phyloP scores from a whole-genome alignment of 2,113 vertebrate genomes.

The Lutjanus erythropterus region DNA sequence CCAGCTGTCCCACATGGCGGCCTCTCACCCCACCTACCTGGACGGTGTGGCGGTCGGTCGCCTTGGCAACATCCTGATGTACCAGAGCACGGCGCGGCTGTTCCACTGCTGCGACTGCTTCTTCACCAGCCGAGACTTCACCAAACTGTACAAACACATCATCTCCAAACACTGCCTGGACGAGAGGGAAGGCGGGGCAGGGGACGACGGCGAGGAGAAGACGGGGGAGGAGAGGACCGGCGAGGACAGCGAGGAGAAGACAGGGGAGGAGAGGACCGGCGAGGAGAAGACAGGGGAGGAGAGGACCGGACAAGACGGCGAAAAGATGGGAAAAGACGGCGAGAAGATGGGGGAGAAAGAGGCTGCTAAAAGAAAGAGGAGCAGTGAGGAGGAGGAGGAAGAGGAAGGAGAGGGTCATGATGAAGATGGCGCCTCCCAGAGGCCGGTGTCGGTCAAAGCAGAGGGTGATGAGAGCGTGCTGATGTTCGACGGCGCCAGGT shows the following conservation, averaged over 20 bases:
- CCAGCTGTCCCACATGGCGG: constrained; percentile 70
- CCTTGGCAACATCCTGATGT: constrained; percentile 73
- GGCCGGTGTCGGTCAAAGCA: neutral
- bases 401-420: constrained; percentile 5
- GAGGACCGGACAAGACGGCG: neutral
- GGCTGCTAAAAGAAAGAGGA: neutral
- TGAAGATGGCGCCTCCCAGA: neutral
- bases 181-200: neutral
- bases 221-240: neutral
- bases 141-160: constrained; percentile 72
- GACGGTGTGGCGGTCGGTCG: constrained; percentile 61
- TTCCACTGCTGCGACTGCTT: constrained; percentile 78
- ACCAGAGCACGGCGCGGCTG: constrained; percentile 66
- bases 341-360: neutral
- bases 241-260: neutral
- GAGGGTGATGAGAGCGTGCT: neutral
- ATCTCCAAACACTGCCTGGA: constrained; percentile 71
- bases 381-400: neutral
- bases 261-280: neutral
- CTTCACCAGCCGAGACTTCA: constrained; percentile 70
- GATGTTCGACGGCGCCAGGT: constrained; percentile 16
- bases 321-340: neutral
- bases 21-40: constrained; percentile 60
- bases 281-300: neutral
- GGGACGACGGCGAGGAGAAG: neutral